Percentiles rank a stretch among this genome's conserved stretches.
Conservation (phyloP, 1,140 invertebrate species). For the Aphaenogaster ashmeadi region DNA sequence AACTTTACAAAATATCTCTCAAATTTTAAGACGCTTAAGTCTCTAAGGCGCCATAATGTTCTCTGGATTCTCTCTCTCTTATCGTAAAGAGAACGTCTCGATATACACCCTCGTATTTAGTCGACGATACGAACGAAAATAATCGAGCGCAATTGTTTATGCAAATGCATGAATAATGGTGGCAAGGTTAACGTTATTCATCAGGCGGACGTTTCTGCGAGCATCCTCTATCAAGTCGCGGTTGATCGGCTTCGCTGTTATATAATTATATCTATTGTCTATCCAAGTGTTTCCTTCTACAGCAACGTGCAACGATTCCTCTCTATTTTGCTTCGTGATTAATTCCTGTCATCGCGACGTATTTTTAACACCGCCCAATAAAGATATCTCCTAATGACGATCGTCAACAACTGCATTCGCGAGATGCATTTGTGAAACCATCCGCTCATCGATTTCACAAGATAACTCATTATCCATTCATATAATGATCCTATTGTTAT, state of each 20-base stretch:
- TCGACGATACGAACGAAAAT: not conserved
- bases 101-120: not conserved
- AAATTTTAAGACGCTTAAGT: not conserved
- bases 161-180: slow-evolving; percentile 14
- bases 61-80: not conserved
- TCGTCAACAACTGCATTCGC: not conserved
- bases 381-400: not conserved
- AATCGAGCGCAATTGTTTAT: not conserved
- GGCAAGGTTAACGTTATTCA: not conserved
- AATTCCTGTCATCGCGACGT: not conserved
- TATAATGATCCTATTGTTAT: no score
- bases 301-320: not conserved
- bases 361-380: not conserved
- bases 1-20: not conserved
- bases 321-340: slow-evolving; percentile 4
- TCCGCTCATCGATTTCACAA: not conserved
- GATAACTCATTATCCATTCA: not conserved
- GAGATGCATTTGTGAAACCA: not conserved
- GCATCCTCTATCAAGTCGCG: slow-evolving; percentile 18
- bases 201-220: not conserved
- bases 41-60: not conserved
- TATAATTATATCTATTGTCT: slow-evolving; percentile 28
- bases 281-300: slow-evolving; percentile 3
- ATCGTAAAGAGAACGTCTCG: not conserved
- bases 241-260: slow-evolving; percentile 14